These are phyloP conservation scores for Trematomus loennbergii DNA, from an alignment of 2,113 vertebrate species.

Conservation along the genomic window DNA sequence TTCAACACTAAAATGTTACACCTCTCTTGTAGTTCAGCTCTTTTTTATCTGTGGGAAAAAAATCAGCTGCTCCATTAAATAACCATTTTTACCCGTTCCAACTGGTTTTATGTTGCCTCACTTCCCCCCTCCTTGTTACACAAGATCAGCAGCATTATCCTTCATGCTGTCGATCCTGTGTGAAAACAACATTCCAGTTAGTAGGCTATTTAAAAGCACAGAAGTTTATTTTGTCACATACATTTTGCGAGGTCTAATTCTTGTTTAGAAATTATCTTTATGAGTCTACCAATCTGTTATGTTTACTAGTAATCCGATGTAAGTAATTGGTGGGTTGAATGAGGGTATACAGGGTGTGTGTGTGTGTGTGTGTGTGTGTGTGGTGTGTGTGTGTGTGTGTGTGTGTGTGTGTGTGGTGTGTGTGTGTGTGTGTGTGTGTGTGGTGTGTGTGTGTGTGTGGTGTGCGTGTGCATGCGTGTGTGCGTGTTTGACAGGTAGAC, in stretches of 20 bases:
- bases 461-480: no score
- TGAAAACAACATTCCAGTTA: constrained; percentile 22
- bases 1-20: neutral
- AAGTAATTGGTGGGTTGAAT: constrained; percentile 25
- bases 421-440: no score
- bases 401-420: neutral
- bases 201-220: constrained; percentile 4
- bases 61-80: neutral
- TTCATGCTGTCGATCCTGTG: constrained; percentile 1
- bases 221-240: constrained; percentile 7
- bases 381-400: no score
- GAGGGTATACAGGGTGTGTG: no score
- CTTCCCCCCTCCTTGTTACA: neutral
- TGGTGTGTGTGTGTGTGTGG: no score
- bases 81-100: neutral
- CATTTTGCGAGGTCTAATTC: constrained; percentile 19
- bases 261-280: neutral
- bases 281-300: constrained; percentile 18
- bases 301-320: constrained; percentile 15
- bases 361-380: no score
- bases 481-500: constrained; percentile 28
- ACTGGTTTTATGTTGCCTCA: neutral
- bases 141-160: neutral
- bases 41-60: neutral
- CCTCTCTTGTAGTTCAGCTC: neutral